Conservation (phyloP, 2,888 invertebrate genomes). For the Strigamia transsilvanica region DNA sequence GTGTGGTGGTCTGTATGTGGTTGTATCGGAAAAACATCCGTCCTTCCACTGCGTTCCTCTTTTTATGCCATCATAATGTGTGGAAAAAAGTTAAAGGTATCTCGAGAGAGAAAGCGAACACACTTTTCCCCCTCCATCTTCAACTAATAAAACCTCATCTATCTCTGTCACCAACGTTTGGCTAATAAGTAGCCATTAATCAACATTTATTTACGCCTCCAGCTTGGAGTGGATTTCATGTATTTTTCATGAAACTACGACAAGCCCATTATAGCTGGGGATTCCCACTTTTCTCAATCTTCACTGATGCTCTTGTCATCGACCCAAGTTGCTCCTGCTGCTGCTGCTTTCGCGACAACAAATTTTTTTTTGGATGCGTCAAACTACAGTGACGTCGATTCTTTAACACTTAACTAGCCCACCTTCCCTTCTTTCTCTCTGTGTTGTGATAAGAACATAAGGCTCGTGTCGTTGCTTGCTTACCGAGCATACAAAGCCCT, state of each 20-base stretch:
- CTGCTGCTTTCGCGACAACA: constrained; percentile 11
- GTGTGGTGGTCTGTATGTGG: constrained; percentile 44
- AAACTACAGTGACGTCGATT: constrained; percentile 1
- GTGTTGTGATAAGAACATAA: constrained; percentile 50
- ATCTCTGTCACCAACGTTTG: constrained; percentile 49
- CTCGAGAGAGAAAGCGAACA: constrained; percentile 21
- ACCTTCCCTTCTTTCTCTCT: constrained; percentile 2
- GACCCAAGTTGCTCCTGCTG: constrained; percentile 8
- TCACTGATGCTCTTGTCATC: constrained; percentile 40
- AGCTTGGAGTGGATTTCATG: constrained; percentile 46
- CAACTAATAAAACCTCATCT: constrained; percentile 36
- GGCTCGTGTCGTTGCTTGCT: constrained; percentile 50
- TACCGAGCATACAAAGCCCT: constrained; percentile 50
- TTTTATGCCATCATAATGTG: constrained; percentile 36
- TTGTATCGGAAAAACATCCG: constrained; percentile 54
- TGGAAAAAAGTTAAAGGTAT: constrained; percentile 32
- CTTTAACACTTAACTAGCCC: neutral
- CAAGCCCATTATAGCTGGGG: constrained; percentile 37
- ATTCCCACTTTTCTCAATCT: constrained; percentile 45
- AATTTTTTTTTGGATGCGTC: constrained; percentile 10
- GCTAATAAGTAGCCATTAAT: constrained; percentile 36
- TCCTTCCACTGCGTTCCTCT: constrained; percentile 4
- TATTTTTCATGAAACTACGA: constrained; percentile 51
- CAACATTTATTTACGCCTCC: constrained; percentile 24
- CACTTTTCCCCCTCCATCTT: constrained; percentile 12